Percentiles rank a stretch among this genome's conserved stretches.
Evolutionary conservation across 2,888 invertebrate species (phyloP).

Genomic region (Galerucella pusilla): DNA sequence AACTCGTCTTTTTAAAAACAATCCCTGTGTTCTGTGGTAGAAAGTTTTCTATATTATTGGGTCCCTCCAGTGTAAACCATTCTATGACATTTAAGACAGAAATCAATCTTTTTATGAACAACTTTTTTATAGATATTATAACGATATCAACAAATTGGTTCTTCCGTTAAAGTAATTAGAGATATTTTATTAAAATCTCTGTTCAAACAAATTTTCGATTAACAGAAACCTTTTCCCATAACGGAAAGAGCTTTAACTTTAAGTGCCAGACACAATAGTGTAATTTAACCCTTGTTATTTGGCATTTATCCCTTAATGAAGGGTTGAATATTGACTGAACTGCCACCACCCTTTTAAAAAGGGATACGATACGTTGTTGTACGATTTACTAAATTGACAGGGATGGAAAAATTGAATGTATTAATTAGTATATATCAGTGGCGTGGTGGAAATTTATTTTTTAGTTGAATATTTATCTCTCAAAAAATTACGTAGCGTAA

Average conservation of each 20-base stretch:
- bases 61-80: too few species aligned
- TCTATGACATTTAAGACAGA: too few species aligned
- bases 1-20: too few species aligned
- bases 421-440: conserved; percentile 11
- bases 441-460: neutral
- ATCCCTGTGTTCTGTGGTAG: too few species aligned
- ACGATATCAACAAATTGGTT: too few species aligned
- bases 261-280: conserved; percentile 57
- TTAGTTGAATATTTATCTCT: too few species aligned
- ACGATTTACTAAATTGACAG: conserved; percentile 11
- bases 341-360: conserved; percentile 32
- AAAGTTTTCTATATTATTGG: too few species aligned
- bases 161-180: neutral
- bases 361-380: conserved; percentile 25
- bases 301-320: conserved; percentile 58
- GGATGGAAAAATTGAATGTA: conserved; percentile 12
- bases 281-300: conserved; percentile 62
- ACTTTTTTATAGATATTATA: too few species aligned
- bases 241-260: conserved; percentile 44
- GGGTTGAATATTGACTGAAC: conserved; percentile 49
- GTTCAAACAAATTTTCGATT: conserved; percentile 36
- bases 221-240: conserved; percentile 44
- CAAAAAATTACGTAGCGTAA: too few species aligned
- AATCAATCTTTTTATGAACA: too few species aligned
- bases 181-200: neutral